Conservation (phyloP, 2,888 invertebrate genomes). For the Neuroscelio doddi region DNA sequence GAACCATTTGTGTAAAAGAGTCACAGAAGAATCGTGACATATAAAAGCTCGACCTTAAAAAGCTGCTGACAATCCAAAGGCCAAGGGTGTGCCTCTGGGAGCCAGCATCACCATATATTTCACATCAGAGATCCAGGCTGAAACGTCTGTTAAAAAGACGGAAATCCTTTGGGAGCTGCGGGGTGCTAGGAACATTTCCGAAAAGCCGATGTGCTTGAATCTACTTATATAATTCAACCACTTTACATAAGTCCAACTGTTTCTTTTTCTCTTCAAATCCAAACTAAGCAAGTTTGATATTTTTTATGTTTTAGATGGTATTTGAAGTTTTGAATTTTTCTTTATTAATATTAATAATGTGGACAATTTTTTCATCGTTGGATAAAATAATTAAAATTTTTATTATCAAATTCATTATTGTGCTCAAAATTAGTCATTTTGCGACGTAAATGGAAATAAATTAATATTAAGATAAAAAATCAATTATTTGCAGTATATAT, state of each 20-base stretch:
- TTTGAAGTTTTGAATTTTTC: too few species aligned
- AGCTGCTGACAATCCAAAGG: conserved; percentile 37
- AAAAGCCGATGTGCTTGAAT: conserved; percentile 35
- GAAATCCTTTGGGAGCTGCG: conserved; percentile 15
- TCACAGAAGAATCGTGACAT: conserved; percentile 12
- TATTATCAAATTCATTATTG: too few species aligned
- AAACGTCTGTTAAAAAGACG: conserved; percentile 32
- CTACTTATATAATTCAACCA: conserved; percentile 41
- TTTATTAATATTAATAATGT: too few species aligned
- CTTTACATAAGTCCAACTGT: conserved; percentile 2
- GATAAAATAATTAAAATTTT: too few species aligned
- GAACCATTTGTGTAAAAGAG: conserved; percentile 15
- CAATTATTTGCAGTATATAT: too few species aligned
- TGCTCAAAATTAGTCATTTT: too few species aligned
- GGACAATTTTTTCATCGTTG: too few species aligned
- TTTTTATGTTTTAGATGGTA: too few species aligned
- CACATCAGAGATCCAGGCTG: conserved; percentile 39
- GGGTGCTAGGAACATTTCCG: conserved; percentile 28
- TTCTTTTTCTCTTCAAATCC: conserved; percentile 14
- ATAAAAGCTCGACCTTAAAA: conserved; percentile 30
- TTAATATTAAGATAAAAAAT: too few species aligned
- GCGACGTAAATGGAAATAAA: too few species aligned
- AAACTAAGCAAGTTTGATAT: too few species aligned
- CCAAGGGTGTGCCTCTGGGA: conserved; percentile 31
- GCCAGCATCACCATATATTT: conserved; percentile 44